Conservation (phyloP, 2,888 invertebrate species). For the Tortricodes alternella region DNA sequence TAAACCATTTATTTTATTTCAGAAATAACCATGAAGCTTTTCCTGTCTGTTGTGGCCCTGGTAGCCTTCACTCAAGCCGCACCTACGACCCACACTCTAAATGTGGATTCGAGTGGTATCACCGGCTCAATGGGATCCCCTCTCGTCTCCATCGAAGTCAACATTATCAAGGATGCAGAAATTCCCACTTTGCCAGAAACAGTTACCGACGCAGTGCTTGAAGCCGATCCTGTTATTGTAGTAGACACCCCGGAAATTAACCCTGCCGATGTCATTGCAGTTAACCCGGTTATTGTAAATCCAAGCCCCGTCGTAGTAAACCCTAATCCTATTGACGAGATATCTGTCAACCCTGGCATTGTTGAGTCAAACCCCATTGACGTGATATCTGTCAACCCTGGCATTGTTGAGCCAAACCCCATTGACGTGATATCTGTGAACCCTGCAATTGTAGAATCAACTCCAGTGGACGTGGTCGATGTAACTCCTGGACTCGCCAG, state of each 20-base stretch:
- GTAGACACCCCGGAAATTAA: constrained; percentile 18
- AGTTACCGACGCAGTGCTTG: constrained; percentile 6
- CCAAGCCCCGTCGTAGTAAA: constrained; percentile 1
- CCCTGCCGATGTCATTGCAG: constrained; percentile 29
- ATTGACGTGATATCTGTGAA: neutral
- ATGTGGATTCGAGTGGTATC: constrained; percentile 16
- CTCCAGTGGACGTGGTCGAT: neutral
- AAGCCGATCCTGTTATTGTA: constrained; percentile 10
- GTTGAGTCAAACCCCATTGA: neutral
- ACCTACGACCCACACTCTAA: constrained; percentile 13
- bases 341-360: neutral
- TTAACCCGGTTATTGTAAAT: neutral
- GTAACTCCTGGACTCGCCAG: neutral
- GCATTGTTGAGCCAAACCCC: neutral
- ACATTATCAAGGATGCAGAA: constrained; percentile 36
- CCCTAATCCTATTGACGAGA: neutral
- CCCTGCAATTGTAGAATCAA: constrained; percentile 1
- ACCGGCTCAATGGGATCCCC: constrained; percentile 11
- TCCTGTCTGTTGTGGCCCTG: constrained; percentile 25
- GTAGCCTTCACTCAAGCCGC: constrained; percentile 15
- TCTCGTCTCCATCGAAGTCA: constrained; percentile 21
- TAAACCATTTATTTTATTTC: neutral
- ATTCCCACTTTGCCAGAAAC: constrained; percentile 36
- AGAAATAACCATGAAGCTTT: constrained; percentile 24
- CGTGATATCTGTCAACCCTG: neutral